Conservation (phyloP, 2,113 vertebrate species). For the Cygnus atratus region DNA sequence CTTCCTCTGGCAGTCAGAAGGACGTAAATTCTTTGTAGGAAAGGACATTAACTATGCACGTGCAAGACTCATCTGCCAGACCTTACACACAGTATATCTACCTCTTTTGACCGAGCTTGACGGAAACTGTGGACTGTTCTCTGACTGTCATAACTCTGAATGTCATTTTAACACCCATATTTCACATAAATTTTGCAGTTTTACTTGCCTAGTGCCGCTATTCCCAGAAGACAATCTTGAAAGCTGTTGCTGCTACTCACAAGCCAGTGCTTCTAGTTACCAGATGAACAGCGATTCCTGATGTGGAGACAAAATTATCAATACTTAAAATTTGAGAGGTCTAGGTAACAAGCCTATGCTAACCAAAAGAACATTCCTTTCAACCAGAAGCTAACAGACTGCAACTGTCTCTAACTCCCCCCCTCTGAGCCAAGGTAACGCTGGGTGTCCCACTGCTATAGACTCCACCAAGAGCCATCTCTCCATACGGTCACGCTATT, state of each 20-base stretch:
- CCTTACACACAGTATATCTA: background rate
- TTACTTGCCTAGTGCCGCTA: background rate
- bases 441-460: background rate
- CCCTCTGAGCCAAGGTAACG: background rate
- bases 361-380: background rate
- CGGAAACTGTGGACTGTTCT: background rate
- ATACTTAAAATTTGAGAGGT: background rate
- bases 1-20: background rate
- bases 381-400: background rate
- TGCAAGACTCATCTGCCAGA: background rate
- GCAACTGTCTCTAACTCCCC: background rate
- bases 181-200: background rate
- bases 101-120: background rate
- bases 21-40: background rate
- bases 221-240: background rate
- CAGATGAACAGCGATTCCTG: background rate
- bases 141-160: background rate
- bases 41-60: background rate
- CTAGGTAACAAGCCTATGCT: background rate
- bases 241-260: background rate
- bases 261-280: background rate
- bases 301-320: background rate
- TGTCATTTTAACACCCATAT: accelerated
- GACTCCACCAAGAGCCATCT: background rate
- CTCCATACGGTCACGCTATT: background rate